Base-by-base conservation (phyloP, 1,140 invertebrate genomes). In the Brachionus manjavacas region DNA sequence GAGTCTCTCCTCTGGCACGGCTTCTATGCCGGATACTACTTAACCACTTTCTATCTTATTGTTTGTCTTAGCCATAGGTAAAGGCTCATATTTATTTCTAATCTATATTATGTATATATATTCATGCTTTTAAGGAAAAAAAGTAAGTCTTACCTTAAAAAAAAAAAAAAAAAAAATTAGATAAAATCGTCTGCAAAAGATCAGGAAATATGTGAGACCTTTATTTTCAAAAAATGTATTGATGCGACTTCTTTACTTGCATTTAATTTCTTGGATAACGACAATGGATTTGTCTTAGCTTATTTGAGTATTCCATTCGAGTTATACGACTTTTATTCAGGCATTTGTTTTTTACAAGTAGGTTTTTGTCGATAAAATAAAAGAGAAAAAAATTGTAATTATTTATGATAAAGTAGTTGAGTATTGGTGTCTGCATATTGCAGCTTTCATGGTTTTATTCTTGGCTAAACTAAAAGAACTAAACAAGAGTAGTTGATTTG, bases 1-100 rank as follows among this genome's bases (percentile, higher is more conserved):
- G 68, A 97, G 95, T 28, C 95, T n/a, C 96, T 16, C 87, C n/a
- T 98, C 20, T 99, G 97, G 97, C 97, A 99, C 90, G 97, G 91
- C 78, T 97, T 97, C 89, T 96, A 97, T 90, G 95, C 96, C 6
- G 96, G 97, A 12, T 99, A 98, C 91, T 99, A 98, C 89, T 88
- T 98, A 43, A 96, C 95, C 0, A 99, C 91, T 94, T 28, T 93
- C 92, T 28, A 95, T 94, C 11, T 94, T 95, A 0, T 86, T 98
- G 1, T 72, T 46, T 28, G 39, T 66, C 4, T 84, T 55, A 35
- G 43, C 83, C n/a, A n/a, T n/a, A 55, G 83, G 83, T 64, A 68
- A 14, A 68, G 12, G n/a, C n/a, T 43, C 14, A 28, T 16, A 55
- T 28, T 46, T 31, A 41, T 16, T 80, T 80, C 4, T 52, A n/a